Evolutionary conservation across 2,113 vertebrate species (phyloP).

Genomic region (Genyomyrus donnyi): DNA sequence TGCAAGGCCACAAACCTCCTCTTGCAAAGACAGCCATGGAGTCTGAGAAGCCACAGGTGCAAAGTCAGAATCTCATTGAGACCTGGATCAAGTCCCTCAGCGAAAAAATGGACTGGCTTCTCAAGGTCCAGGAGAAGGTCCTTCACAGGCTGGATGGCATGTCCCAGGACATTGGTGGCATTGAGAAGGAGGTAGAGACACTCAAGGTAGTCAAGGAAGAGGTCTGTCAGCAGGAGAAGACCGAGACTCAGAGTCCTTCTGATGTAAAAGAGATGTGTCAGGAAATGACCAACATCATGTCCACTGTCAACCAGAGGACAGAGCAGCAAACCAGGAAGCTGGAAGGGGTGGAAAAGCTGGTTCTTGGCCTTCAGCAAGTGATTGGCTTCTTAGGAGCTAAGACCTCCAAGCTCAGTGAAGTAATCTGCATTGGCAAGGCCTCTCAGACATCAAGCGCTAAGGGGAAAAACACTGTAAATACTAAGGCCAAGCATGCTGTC

Average conservation of each 20-base stretch:
- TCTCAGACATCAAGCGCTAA: conserved; percentile 22
- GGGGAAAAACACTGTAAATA: neutral
- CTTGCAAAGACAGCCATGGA: conserved; percentile 38
- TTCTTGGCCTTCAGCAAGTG: conserved; percentile 69
- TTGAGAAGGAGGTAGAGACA: conserved; percentile 55
- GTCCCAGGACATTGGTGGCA: conserved; percentile 58
- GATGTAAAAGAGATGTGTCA: conserved; percentile 49
- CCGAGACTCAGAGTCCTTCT: conserved; percentile 24
- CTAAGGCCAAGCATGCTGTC: conserved; percentile 34
- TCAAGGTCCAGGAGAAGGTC: conserved; percentile 65
- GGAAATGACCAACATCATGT: conserved; percentile 58
- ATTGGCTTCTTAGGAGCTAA: conserved; percentile 68
- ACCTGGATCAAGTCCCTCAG: conserved; percentile 62
- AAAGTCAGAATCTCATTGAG: conserved; percentile 47
- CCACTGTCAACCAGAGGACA: conserved; percentile 51
- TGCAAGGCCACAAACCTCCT: conserved; percentile 56
- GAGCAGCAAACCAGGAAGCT: conserved; percentile 65
- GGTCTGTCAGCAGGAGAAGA: conserved; percentile 24
- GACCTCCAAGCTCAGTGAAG: conserved; percentile 55
- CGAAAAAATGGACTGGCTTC: conserved; percentile 66
- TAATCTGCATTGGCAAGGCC: conserved; percentile 48
- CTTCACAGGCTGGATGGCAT: conserved; percentile 64
- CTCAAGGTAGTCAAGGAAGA: conserved; percentile 38
- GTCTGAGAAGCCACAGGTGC: conserved; percentile 30
- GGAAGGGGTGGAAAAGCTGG: conserved; percentile 65